A percentile compares a stretch with the other conserved stretches of the same genome.
phyloP scores from a whole-genome alignment of 2,113 vertebrate genomes.

The Coryphaenoides rupestris region DNA sequence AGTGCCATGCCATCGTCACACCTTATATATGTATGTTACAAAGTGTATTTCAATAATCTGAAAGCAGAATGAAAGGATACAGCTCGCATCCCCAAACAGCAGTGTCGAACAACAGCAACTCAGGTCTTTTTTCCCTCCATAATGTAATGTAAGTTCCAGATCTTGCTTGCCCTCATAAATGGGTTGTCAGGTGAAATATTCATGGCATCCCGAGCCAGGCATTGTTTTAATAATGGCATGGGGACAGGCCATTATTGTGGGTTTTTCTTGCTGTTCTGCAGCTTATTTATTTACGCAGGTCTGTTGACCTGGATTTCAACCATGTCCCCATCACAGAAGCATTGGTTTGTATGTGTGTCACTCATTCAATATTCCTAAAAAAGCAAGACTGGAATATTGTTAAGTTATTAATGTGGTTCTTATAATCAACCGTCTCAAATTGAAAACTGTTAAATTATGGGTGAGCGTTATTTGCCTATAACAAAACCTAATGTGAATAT shows the following conservation, averaged over 20 bases:
- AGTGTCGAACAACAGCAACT: constrained; percentile 18
- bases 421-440: constrained; percentile 9
- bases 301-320: background rate
- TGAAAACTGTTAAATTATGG: no score
- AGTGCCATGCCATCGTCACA: constrained; percentile 24
- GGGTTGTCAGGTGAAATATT: constrained; percentile 58
- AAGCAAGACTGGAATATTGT: constrained; percentile 26
- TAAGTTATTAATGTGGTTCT: constrained; percentile 48
- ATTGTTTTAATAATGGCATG: constrained; percentile 52
- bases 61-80: constrained; percentile 12
- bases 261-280: constrained; percentile 14
- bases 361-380: constrained; percentile 15
- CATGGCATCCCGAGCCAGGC: constrained; percentile 40
- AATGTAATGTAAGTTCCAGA: constrained; percentile 35
- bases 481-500: no score
- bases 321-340: background rate
- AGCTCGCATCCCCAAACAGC: background rate
- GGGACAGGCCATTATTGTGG: constrained; percentile 33
- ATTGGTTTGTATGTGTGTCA: constrained; percentile 2
- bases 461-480: no score
- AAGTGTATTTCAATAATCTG: constrained; percentile 28
- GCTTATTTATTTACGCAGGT: constrained; percentile 1
- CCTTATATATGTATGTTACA: constrained; percentile 29
- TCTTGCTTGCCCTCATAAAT: constrained; percentile 46
- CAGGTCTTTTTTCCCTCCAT: constrained; percentile 27